These are phyloP conservation scores for Tachuris rubrigastra DNA, from an alignment of 2,113 vertebrate species.

Conservation along the genomic window DNA sequence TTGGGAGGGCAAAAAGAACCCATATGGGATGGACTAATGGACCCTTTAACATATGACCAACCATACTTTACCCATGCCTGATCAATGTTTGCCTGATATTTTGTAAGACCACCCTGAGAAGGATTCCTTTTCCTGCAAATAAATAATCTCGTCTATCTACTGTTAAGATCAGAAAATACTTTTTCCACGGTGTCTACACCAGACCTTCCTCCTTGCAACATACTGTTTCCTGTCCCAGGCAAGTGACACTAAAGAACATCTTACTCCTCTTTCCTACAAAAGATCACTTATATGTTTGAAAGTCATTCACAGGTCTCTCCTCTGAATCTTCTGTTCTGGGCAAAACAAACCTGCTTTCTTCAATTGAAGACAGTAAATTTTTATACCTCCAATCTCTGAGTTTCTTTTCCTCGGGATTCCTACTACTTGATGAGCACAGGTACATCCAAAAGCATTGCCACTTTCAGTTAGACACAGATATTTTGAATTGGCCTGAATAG, in stretches of 20 bases:
- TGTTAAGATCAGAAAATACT: not conserved
- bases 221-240: not conserved
- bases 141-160: not conserved
- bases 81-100: not conserved
- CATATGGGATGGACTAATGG: fast-evolving
- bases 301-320: not conserved
- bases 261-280: not conserved
- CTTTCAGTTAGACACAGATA: not conserved
- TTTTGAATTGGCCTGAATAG: not conserved
- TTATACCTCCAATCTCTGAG: not conserved
- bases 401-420: not conserved
- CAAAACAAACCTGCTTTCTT: not conserved
- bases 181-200: not conserved
- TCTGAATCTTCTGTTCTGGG: not conserved
- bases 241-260: not conserved
- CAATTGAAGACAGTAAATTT: not conserved
- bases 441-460: not conserved
- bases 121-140: not conserved
- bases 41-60: not conserved
- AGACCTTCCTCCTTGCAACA: not conserved
- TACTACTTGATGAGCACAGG: not conserved
- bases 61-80: not conserved
- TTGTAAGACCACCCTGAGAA: not conserved
- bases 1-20: not conserved
- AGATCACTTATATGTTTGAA: not conserved